Evolutionary conservation across 2,113 vertebrate genomes (phyloP).

Genomic region (Dicaeum eximium): DNA sequence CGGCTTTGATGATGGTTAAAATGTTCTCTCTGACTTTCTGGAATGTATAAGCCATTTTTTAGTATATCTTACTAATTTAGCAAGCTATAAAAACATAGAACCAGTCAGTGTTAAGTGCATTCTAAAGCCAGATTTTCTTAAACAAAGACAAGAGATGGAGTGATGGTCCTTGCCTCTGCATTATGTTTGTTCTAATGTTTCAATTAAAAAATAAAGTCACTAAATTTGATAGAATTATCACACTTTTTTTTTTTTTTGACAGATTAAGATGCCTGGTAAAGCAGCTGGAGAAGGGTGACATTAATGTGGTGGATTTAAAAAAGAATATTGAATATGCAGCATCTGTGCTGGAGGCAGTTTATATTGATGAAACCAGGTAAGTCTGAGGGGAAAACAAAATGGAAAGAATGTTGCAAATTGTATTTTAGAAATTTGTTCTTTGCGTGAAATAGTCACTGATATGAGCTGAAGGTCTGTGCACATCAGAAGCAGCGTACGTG

Average conservation of each 20-base stretch:
- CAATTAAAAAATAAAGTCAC: not conserved
- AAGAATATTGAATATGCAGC: constrained; percentile 96
- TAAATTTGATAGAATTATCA: not conserved
- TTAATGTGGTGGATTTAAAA: constrained; percentile 90
- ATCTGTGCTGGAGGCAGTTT: constrained; percentile 91
- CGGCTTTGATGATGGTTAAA: not conserved
- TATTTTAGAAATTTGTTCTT: not conserved
- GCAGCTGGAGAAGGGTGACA: constrained; percentile 91
- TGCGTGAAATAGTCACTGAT: not conserved
- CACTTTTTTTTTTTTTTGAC: not conserved
- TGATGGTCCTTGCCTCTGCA: not conserved
- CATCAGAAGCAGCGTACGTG: rapidly evolving
- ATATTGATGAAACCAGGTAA: constrained; percentile 97
- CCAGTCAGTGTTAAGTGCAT: not conserved
- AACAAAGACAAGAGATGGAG: not conserved
- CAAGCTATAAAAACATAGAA: not conserved
- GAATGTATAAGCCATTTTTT: not conserved
- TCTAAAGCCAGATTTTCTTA: not conserved
- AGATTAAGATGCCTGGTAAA: constrained; percentile 94
- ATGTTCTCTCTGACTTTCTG: not conserved
- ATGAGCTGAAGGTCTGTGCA: not conserved
- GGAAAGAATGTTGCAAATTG: not conserved
- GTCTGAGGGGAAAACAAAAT: not conserved
- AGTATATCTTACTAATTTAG: not conserved
- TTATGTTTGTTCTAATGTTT: not conserved